These are phyloP conservation scores for Meda fulgida DNA, from an alignment of 2,797 vertebrate species.

Conservation along the genomic window DNA sequence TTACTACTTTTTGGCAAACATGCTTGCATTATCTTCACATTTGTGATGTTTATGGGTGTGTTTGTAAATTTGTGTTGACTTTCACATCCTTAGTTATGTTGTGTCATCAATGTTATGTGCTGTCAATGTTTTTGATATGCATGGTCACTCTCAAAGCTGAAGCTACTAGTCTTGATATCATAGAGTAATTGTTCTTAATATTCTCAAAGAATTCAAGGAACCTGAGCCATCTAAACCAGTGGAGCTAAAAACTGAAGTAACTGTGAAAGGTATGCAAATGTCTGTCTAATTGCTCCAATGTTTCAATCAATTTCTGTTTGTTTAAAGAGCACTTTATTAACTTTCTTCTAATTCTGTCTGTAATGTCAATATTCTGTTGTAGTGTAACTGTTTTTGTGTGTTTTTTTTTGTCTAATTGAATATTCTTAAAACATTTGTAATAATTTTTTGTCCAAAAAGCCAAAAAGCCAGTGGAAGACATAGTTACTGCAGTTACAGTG, in stretches of 20 bases:
- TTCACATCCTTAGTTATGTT: conserved; percentile 16
- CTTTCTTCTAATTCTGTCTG: background rate
- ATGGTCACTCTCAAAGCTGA: conserved; percentile 23
- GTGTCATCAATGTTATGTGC: background rate
- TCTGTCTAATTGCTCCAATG: conserved; percentile 31
- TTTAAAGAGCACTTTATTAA: background rate
- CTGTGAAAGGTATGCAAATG: conserved; percentile 73
- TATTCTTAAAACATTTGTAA: conserved; percentile 17
- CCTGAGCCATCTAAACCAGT: conserved; percentile 57
- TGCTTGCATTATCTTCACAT: background rate
- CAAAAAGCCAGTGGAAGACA: conserved; percentile 75
- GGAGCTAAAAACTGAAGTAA: conserved; percentile 62
- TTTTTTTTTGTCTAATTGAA: background rate
- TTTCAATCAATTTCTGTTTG: conserved; percentile 16
- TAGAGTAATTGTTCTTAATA: conserved; percentile 68
- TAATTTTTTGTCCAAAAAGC: conserved; percentile 64
- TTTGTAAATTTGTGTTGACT: background rate
- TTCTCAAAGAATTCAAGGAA: conserved; percentile 66
- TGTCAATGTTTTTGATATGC: background rate
- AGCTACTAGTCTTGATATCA: conserved; percentile 49
- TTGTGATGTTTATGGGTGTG: conserved; percentile 13
- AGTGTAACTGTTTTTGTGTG: background rate
- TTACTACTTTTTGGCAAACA: conserved; percentile 41
- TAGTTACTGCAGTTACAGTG: conserved; percentile 66
- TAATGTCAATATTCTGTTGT: conserved; percentile 24